Conservation (phyloP, 1,140 invertebrate species). For the Adelges cooleyi region DNA sequence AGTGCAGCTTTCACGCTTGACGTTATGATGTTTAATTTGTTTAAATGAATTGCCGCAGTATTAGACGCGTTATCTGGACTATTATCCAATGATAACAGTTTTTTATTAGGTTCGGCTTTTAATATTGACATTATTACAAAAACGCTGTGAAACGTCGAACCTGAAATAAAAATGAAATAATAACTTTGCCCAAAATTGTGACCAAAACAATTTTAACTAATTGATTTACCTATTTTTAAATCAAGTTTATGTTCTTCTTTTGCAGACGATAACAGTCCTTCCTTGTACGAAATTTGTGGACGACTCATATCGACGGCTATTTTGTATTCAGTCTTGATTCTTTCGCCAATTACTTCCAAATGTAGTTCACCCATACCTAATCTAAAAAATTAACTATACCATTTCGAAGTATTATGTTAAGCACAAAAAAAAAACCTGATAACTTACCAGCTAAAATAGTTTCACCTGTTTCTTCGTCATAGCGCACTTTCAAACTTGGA, state of each 20-base stretch:
- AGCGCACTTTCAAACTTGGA: constrained; percentile 72
- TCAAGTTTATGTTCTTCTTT: constrained; percentile 47
- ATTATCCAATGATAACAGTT: constrained; percentile 48
- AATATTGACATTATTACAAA: constrained; percentile 18
- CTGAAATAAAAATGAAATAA: constrained; percentile 10
- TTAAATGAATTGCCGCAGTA: constrained; percentile 48
- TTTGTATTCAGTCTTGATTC: constrained; percentile 77
- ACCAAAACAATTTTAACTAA: too few relatives aligned
- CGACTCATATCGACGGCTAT: constrained; percentile 86
- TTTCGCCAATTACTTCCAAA: constrained; percentile 83
- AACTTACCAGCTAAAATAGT: constrained; percentile 60
- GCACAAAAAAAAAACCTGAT: neutral
- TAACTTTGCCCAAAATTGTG: too few relatives aligned
- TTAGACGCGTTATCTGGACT: constrained; percentile 51
- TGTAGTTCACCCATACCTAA: constrained; percentile 93
- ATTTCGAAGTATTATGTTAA: neutral
- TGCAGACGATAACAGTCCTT: constrained; percentile 48
- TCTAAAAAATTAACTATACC: constrained; percentile 9
- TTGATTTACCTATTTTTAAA: constrained; percentile 55
- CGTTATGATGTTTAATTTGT: constrained; percentile 46
- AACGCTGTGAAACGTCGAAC: neutral
- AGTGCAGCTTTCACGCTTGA: constrained; percentile 53
- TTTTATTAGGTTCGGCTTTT: constrained; percentile 26
- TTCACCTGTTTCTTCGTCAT: constrained; percentile 69
- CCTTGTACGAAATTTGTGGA: constrained; percentile 87